Evolutionary conservation across 1,140 invertebrate genomes (phyloP).

Genomic region (Sesamia nonagrioides): DNA sequence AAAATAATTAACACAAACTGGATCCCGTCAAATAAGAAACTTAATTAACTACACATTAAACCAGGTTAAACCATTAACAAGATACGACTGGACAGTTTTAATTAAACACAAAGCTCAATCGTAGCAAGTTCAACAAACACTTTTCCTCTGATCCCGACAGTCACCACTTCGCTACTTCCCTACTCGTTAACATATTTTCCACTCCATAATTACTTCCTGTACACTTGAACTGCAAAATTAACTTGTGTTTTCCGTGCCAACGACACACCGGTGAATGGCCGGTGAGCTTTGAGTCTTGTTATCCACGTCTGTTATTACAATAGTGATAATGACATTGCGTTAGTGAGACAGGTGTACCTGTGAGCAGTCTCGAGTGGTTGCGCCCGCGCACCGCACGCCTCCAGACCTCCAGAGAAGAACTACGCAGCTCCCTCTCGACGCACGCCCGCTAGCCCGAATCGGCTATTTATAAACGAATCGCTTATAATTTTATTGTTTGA

Average conservation of each 20-base stretch:
- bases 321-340: slow-evolving; percentile 83
- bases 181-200: slow-evolving; percentile 43
- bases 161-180: slow-evolving; percentile 18
- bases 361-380: slow-evolving; percentile 69
- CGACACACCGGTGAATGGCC: slow-evolving; percentile 46
- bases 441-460: slow-evolving; percentile 53
- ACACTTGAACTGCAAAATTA: slow-evolving; percentile 33
- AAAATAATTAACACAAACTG: neutral
- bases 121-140: slow-evolving; percentile 27
- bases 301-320: slow-evolving; percentile 77
- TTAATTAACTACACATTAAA: slow-evolving; percentile 18
- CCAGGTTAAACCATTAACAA: slow-evolving; percentile 20
- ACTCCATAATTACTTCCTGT: slow-evolving; percentile 45
- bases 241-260: slow-evolving; percentile 38
- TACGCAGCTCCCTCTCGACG: slow-evolving; percentile 58
- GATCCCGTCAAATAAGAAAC: slow-evolving; percentile 22
- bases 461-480: slow-evolving; percentile 80
- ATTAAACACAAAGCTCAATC: slow-evolving; percentile 39
- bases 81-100: slow-evolving; percentile 32
- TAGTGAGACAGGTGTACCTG: slow-evolving; percentile 81
- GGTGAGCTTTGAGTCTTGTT: slow-evolving; percentile 72
- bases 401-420: slow-evolving; percentile 72
- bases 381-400: slow-evolving; percentile 77
- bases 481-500: slow-evolving; percentile 87
- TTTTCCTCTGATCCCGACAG: neutral